phyloP scores from a whole-genome alignment of 2,797 vertebrate species.

The Bufotes viridis region DNA sequence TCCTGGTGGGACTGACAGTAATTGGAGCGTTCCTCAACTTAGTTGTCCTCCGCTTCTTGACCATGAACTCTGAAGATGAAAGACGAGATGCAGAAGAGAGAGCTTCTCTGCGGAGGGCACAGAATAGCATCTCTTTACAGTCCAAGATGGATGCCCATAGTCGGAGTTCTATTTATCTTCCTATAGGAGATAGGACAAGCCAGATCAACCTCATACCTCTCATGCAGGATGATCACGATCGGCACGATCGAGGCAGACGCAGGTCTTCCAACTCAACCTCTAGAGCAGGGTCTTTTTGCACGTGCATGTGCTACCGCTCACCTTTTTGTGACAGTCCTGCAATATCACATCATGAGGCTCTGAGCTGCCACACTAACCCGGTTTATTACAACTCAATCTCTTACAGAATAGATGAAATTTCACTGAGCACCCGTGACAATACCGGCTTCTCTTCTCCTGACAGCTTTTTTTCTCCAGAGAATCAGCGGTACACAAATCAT shows the following conservation, averaged over 20 bases:
- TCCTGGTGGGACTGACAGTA: constrained; percentile 91
- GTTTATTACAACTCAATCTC: constrained; percentile 86
- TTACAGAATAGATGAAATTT: constrained; percentile 81
- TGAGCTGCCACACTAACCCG: constrained; percentile 79
- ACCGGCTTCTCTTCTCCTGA: constrained; percentile 83
- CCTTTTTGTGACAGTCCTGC: constrained; percentile 77
- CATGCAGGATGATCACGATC: constrained; percentile 74
- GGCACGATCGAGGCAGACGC: constrained; percentile 71
- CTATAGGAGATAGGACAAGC: constrained; percentile 85
- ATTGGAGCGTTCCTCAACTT: constrained; percentile 96
- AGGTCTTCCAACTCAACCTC: constrained; percentile 70
- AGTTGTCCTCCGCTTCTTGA: constrained; percentile 93
- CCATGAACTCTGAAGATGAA: constrained; percentile 89
- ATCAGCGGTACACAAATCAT: constrained; percentile 74
- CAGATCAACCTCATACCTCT: constrained; percentile 86
- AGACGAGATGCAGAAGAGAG: constrained; percentile 82
- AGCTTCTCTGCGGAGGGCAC: constrained; percentile 80
- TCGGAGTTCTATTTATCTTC: constrained; percentile 83
- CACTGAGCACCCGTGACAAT: constrained; percentile 80
- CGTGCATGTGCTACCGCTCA: constrained; percentile 83
- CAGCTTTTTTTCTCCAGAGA: constrained; percentile 79
- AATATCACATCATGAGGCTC: constrained; percentile 73
- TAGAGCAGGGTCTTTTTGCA: constrained; percentile 83
- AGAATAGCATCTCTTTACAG: constrained; percentile 68
- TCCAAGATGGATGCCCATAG: constrained; percentile 70